phyloP scores from a whole-genome alignment of 1,140 invertebrate species.

The Ceratosolen solmsi region DNA sequence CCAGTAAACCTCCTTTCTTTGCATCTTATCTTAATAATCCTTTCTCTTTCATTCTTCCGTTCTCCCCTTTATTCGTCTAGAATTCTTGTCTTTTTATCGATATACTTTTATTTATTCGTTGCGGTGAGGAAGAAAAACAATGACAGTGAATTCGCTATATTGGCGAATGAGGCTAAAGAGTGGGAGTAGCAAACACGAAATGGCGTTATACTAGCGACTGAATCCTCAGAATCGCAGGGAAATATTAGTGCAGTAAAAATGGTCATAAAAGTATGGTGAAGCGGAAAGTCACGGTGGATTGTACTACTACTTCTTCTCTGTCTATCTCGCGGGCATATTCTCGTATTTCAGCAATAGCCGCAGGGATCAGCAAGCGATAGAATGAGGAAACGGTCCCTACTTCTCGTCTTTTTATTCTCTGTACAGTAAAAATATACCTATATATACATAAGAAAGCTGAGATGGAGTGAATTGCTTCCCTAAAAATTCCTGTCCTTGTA shows the following conservation, averaged over 20 bases:
- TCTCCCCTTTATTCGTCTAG: not conserved
- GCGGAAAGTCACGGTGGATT: not conserved
- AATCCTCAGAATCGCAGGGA: slow-evolving; percentile 22
- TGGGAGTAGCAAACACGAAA: not conserved
- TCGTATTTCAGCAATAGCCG: slow-evolving; percentile 37
- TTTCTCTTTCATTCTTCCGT: not conserved
- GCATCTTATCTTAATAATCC: slow-evolving; percentile 1
- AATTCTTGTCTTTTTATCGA: not conserved
- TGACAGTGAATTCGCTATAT: not conserved
- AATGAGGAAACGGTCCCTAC: not conserved
- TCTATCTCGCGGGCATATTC: slow-evolving; percentile 27
- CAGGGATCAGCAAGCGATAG: slow-evolving; percentile 26
- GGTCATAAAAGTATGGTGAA: slow-evolving; percentile 38
- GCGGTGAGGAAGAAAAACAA: not conserved
- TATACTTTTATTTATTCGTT: not conserved
- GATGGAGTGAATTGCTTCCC: slow-evolving; percentile 10
- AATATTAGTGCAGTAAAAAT: slow-evolving; percentile 48
- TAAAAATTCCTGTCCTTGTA: not conserved
- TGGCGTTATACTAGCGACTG: not conserved
- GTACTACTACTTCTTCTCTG: not conserved
- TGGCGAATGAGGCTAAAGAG: not conserved
- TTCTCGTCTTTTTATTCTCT: not conserved
- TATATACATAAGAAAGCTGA: not conserved
- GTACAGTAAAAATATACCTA: not conserved
- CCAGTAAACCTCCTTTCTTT: not conserved